Evolutionary conservation across 2,888 invertebrate species (phyloP).

Genomic region (Thelaira solivaga): DNA sequence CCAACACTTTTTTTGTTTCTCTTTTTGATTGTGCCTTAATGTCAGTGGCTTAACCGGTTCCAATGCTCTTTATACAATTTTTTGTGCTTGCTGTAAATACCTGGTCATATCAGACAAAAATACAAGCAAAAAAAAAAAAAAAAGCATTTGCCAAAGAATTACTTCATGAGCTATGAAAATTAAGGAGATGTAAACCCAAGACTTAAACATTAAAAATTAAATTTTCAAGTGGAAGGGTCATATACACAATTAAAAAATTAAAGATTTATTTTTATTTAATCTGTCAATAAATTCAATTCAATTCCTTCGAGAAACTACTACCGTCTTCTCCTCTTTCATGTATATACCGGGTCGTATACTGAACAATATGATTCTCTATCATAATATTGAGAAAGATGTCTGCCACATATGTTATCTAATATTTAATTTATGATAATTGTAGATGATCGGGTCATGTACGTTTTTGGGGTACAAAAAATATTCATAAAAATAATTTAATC

Average conservation of each 20-base stretch:
- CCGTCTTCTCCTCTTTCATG: too few species aligned
- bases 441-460: too few species aligned
- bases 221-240: not conserved
- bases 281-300: too few species aligned
- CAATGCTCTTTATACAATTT: conserved; percentile 47
- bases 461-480: too few species aligned
- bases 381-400: too few species aligned
- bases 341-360: too few species aligned
- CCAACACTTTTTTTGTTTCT: conserved; percentile 49
- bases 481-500: too few species aligned
- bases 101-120: conserved; percentile 45
- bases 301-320: too few species aligned
- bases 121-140: not conserved
- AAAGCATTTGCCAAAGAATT: conserved; percentile 25
- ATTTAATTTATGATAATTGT: too few species aligned
- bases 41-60: conserved; percentile 62
- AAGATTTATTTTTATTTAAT: not conserved
- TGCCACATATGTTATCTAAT: too few species aligned
- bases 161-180: conserved; percentile 39
- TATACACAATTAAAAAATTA: too few species aligned
- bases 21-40: conserved; percentile 41
- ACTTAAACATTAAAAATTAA: not conserved
- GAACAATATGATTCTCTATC: too few species aligned
- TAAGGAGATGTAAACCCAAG: conserved; percentile 28
- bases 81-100: conserved; percentile 35